Percentiles rank a stretch among this genome's conserved stretches.
Conservation (phyloP, 2,888 invertebrate species). For the Nephrotoma guestfalica region DNA sequence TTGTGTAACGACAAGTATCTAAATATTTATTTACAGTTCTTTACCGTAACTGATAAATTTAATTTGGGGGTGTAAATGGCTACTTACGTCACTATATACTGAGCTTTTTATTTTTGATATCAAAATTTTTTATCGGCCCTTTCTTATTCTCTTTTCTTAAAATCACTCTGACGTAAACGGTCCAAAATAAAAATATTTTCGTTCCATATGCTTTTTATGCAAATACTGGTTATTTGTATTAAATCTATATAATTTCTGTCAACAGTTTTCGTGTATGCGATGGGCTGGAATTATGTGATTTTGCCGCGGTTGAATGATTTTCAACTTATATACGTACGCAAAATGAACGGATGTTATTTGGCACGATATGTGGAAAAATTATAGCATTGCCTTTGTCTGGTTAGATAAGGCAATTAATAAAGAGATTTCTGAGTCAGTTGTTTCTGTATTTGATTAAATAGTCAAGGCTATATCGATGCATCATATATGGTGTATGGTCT, state of each 20-base stretch:
- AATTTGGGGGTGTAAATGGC: neutral
- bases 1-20: neutral
- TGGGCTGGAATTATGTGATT: neutral
- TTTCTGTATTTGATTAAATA: neutral
- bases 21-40: neutral
- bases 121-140: neutral
- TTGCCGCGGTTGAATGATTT: neutral
- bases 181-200: neutral
- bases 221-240: neutral
- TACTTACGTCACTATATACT: neutral
- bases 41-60: neutral
- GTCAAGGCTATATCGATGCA: neutral
- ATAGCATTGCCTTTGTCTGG: neutral
- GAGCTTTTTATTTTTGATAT: neutral
- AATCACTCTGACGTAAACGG: neutral
- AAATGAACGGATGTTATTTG: neutral
- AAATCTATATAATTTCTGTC: too few species aligned
- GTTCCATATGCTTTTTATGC: neutral
- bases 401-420: neutral
- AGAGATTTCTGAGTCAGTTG: neutral
- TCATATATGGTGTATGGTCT: too few species aligned
- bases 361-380: neutral
- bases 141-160: neutral
- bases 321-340: neutral
- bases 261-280: too few species aligned